phyloP scores from a whole-genome alignment of 2,797 vertebrate species.

The Lagorchestes hirsutus region DNA sequence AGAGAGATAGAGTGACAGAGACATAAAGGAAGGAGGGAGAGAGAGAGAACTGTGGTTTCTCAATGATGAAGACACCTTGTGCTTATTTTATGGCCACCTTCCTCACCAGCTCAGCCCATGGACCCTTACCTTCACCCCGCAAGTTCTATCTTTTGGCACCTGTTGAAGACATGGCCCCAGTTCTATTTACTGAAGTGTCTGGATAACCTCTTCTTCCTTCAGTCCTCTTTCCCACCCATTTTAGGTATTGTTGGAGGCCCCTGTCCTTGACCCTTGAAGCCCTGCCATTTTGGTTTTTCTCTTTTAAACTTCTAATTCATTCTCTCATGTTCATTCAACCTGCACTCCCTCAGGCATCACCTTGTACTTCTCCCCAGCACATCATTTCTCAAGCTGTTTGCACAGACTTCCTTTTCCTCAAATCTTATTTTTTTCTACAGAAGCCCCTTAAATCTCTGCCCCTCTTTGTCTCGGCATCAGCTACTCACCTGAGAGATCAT shows the following conservation, averaged over 20 bases:
- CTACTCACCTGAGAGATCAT: background rate
- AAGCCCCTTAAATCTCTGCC: background rate
- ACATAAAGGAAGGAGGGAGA: background rate
- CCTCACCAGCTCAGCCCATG: background rate
- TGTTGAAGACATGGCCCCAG: background rate
- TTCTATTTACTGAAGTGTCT: background rate
- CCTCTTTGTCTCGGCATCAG: background rate
- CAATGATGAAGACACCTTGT: background rate
- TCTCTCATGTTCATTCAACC: background rate
- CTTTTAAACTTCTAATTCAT: background rate
- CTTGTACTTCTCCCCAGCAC: background rate
- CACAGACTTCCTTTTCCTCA: background rate
- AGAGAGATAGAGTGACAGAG: background rate
- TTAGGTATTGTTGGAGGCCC: background rate
- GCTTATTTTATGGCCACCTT: background rate
- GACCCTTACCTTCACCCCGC: background rate
- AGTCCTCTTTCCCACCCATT: background rate
- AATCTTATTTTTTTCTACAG: slow-evolving; percentile 25
- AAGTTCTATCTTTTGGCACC: background rate
- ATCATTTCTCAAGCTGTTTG: background rate
- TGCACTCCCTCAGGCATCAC: background rate
- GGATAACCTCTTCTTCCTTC: background rate
- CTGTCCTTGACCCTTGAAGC: background rate
- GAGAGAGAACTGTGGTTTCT: background rate
- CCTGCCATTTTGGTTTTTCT: background rate